phyloP scores from a whole-genome alignment of 53 echinoderm and acorn worm species.

The Pentamera pediparva region DNA sequence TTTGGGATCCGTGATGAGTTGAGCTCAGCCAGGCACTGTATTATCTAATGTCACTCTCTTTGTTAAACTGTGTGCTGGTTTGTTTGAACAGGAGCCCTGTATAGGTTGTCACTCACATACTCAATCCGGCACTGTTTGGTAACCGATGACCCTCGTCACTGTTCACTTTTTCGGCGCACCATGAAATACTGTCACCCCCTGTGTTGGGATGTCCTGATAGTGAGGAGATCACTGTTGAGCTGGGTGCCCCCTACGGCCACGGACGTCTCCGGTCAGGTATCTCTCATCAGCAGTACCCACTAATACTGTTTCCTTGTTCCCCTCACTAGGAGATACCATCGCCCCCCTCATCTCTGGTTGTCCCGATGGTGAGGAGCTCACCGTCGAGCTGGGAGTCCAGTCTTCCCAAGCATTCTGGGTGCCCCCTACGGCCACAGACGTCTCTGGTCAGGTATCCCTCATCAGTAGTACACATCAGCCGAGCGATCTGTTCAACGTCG shows the following conservation, averaged over 20 bases:
- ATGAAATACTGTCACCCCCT: no score
- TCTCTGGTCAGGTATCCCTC: conserved; percentile 47
- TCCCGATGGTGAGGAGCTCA: conserved; percentile 8
- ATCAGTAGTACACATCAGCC: conserved; percentile 7
- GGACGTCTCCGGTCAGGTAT: conserved; percentile 61
- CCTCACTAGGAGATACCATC: conserved; percentile 15
- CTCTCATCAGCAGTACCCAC: neutral
- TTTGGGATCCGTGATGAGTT: no score
- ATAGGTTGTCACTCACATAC: no score
- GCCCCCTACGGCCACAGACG: conserved; percentile 64
- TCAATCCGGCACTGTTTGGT: no score
- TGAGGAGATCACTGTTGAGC: conserved; percentile 25
- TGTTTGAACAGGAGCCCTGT: no score
- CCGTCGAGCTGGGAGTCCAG: conserved; percentile 29
- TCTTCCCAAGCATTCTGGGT: conserved; percentile 30
- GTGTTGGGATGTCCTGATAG: conserved; percentile 8
- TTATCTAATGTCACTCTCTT: no score
- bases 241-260: conserved; percentile 51
- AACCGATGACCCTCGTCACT: no score
- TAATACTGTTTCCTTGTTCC: neutral
- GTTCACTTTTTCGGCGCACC: no score
- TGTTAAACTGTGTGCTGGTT: no score
- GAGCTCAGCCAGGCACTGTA: no score
- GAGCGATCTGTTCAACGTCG: conserved; percentile 20
- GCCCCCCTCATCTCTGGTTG: conserved; percentile 15